Base-by-base conservation (phyloP, 1,140 invertebrate genomes). In the Alviniconcha marisindica region DNA sequence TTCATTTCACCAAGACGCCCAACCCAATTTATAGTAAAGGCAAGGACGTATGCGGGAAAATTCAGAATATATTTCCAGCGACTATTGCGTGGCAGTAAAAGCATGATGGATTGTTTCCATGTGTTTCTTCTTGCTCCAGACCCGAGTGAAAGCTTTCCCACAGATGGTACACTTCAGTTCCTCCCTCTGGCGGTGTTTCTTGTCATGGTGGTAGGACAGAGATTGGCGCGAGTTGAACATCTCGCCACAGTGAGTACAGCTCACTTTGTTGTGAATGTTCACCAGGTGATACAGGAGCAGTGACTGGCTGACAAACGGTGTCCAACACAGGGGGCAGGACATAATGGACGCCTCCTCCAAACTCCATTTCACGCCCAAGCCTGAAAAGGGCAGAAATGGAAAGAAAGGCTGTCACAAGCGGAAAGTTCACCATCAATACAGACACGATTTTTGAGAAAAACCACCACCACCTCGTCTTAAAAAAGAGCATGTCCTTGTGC, bases 61-160 rank as follows among this genome's bases (percentile, higher is more conserved):
- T n/a, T n/a, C n/a, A n/a, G n/a, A n/a, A n/a, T n/a, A n/a, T n/a
- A n/a, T n/a, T n/a, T n/a, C n/a, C n/a, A n/a, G n/a, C 24, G 10
- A 36, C 24, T 33, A 28, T 33, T 69, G 31, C 28, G 33, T 24
- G 28, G 63, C 33, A 36, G 33, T 33, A 7, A 71, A 40, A 40
- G 24, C 33, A 1, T 24, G 36, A 21, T 71, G 69, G 0, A 71
- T 36, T 10, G 15, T 40, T 33, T 71, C 69, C 36, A 71, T 71
- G 69, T 71, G 69, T 24, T 71, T 71, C 18, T 71, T 71, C 69
- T 71, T 71, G 69, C 31, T 71, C 69, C 69, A 71, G 12, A 42
- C 21, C 33, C 69, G 69, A 14, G 69, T 71, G 69, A 71, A 71
- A 18, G 36, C 36, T 18, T 71, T 71, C 1, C 69, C 69, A 24